Evolutionary conservation across 2,113 vertebrate species (phyloP).

Genomic region (Polyodon spathula): DNA sequence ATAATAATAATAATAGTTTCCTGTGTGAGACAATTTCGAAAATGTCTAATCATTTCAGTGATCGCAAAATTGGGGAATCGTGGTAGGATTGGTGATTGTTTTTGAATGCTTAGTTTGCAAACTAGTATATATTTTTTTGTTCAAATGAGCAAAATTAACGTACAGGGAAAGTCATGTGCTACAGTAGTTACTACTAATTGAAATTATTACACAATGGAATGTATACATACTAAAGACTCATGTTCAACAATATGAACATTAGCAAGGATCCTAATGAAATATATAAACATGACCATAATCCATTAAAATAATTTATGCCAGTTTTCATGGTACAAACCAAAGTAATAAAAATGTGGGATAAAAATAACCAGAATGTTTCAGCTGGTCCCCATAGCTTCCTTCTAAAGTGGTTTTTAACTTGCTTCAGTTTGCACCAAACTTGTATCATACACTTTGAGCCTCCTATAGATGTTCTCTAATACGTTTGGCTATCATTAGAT

Average conservation of each 20-base stretch:
- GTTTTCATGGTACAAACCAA: background rate
- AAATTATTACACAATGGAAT: constrained; percentile 8
- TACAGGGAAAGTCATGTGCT: constrained; percentile 7
- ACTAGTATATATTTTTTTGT: background rate
- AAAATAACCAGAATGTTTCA: constrained; percentile 34
- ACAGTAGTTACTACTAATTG: constrained; percentile 12
- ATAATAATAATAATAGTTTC: too few relatives aligned
- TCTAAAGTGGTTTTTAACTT: constrained; percentile 30
- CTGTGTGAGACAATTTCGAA: too few relatives aligned
- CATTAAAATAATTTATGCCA: constrained; percentile 6
- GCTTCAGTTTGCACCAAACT: too few relatives aligned
- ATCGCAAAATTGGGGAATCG: too few relatives aligned
- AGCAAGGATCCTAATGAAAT: constrained; percentile 11
- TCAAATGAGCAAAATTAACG: constrained; percentile 16
- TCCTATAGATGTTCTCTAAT: too few relatives aligned
- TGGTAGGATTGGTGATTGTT: too few relatives aligned
- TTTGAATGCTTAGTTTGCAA: too few relatives aligned
- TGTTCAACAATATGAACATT: constrained; percentile 12
- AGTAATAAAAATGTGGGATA: background rate
- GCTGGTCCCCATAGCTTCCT: constrained; percentile 27
- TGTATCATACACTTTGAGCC: too few relatives aligned
- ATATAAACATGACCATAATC: constrained; percentile 25
- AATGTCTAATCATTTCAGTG: too few relatives aligned
- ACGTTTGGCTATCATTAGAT: too few relatives aligned
- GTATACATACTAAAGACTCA: constrained; percentile 7